A percentile compares a stretch with the other conserved stretches of the same genome.
Conservation (phyloP, 2,888 invertebrate genomes). For the Amiota mariae region DNA sequence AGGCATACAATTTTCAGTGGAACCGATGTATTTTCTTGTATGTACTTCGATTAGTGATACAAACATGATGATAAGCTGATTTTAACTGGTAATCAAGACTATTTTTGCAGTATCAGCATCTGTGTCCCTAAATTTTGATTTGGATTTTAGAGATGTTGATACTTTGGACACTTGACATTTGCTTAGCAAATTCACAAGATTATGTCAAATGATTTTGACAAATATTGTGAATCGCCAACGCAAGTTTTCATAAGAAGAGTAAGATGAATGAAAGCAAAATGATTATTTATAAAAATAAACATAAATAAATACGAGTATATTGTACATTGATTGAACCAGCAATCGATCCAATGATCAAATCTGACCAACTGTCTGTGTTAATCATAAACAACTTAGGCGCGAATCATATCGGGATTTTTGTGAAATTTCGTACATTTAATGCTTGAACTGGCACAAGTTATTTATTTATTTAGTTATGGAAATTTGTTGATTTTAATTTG, state of each 20-base stretch:
- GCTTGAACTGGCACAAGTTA: not conserved
- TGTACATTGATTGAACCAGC: not conserved
- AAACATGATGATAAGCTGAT: too few relatives aligned
- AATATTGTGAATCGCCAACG: conserved; percentile 34
- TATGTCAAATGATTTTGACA: conserved; percentile 52
- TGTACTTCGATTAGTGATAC: too few relatives aligned
- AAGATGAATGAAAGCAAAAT: conserved; percentile 27
- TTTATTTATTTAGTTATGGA: too few relatives aligned
- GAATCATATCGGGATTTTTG: not conserved
- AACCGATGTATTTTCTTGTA: too few relatives aligned
- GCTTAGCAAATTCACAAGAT: conserved; percentile 55
- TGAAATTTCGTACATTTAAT: conserved; percentile 19
- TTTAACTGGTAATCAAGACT: too few relatives aligned
- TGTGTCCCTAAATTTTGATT: not conserved
- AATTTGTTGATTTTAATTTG: too few relatives aligned
- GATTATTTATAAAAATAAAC: conserved; percentile 43
- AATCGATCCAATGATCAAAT: not conserved
- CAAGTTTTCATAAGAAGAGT: not conserved
- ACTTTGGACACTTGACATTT: conserved; percentile 44
- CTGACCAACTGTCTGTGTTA: not conserved
- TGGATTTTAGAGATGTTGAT: not conserved
- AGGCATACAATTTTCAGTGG: too few relatives aligned
- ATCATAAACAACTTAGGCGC: conserved; percentile 2
- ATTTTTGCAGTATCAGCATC: not conserved
- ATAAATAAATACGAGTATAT: not conserved